Conservation (phyloP, 2,888 invertebrate genomes). For the Pollenia labialis region DNA sequence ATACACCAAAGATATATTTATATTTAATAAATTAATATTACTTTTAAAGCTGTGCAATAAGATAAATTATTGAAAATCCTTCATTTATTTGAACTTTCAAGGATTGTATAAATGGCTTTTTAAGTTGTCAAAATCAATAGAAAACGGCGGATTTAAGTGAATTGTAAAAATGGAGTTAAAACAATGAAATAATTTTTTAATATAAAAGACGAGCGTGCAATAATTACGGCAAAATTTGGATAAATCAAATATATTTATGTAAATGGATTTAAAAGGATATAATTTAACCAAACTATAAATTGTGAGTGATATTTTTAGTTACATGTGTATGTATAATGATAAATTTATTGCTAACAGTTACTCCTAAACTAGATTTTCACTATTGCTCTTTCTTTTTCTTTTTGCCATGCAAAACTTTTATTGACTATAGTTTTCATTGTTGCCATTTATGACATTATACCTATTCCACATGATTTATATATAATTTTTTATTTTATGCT, state of each 20-base stretch:
- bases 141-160: constrained; percentile 7
- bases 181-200: constrained; percentile 7
- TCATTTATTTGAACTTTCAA: neutral
- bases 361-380: neutral
- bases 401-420: neutral
- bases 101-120: neutral
- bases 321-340: neutral
- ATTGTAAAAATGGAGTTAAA: neutral
- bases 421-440: neutral
- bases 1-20: constrained; percentile 51
- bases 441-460: too few species aligned
- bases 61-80: neutral
- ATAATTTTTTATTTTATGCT: too few species aligned
- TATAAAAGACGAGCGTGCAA: constrained; percentile 28
- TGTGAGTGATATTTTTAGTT: constrained; percentile 55
- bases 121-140: neutral
- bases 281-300: constrained; percentile 35
- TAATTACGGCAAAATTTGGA: constrained; percentile 28
- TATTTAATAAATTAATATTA: constrained; percentile 10
- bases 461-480: too few species aligned
- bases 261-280: constrained; percentile 34
- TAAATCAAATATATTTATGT: neutral
- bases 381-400: neutral
- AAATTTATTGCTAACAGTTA: constrained; percentile 42
- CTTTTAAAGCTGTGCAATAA: constrained; percentile 44